Percentiles rank a stretch among this genome's conserved stretches.
Conservation (phyloP, 2,888 invertebrate species). For the Zygaena filipendulae region DNA sequence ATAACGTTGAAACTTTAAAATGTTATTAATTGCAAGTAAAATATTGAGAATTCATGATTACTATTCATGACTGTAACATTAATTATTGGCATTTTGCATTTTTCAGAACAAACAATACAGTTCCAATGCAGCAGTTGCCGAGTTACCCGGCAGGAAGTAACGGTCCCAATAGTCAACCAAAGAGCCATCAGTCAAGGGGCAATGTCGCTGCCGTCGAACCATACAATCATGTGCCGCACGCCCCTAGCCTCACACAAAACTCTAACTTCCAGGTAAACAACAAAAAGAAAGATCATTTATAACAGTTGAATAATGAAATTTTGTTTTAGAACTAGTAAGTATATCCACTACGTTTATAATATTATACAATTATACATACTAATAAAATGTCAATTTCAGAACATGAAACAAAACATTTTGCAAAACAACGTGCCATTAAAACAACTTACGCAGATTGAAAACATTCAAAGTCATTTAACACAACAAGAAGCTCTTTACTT, state of each 20-base stretch:
- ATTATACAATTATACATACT: no score
- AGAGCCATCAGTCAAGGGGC: constrained; percentile 71
- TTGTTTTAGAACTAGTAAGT: no score
- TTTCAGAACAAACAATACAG: constrained; percentile 58
- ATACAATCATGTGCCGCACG: constrained; percentile 85
- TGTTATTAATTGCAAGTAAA: no score
- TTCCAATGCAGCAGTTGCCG: constrained; percentile 59
- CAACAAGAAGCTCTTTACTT: constrained; percentile 62
- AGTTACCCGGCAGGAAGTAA: constrained; percentile 43
- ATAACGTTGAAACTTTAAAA: no score
- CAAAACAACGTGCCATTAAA: constrained; percentile 67
- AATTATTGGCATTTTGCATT: no score
- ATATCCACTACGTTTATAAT: no score
- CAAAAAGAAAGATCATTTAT: neutral
- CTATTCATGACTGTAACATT: no score
- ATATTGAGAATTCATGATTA: no score
- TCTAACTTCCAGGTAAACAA: constrained; percentile 48
- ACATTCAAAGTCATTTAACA: constrained; percentile 53
- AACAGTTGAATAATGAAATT: no score
- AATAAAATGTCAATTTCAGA: no score
- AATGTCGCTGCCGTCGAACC: constrained; percentile 91
- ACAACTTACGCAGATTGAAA: constrained; percentile 58
- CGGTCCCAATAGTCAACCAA: constrained; percentile 49
- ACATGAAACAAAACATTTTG: constrained; percentile 57
- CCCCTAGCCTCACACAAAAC: constrained; percentile 60